Evolutionary conservation across 2,888 invertebrate species (phyloP), one percentile per base, ranked within the genome.

Genomic region (Piscicola geometra): DNA sequence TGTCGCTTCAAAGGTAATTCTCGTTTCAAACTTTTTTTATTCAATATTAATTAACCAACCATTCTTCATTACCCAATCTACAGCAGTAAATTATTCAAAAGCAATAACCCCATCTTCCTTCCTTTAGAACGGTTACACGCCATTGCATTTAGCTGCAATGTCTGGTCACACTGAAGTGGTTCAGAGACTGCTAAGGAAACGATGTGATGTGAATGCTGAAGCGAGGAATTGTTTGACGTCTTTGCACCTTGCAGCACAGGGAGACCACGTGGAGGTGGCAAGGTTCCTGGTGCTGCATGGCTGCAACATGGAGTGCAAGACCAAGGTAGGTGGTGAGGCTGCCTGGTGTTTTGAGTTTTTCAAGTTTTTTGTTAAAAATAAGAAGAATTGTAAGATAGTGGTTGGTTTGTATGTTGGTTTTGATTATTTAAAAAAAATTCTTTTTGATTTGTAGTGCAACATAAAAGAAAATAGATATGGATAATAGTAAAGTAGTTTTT

Each of bases 101-200:
- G n/a, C n/a, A n/a, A n/a, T 21, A 25, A 41, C 36, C 3, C 21
- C 32, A n/a, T 18, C 66, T n/a, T n/a, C 30, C 35, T 25, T 66
- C 56, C 77, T 79, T 36, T 81, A 85, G 88, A 99, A 99, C 84
- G 99, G 98, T 0, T 99, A 99, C 84, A 98, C 99, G 0, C 97
- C 99, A 0, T 89, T 99, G 21, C 99, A 99, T 85, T 99, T 99
- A 86, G 97, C 99, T 0, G 95, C 98, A 21, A 92, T 96, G 80
- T 99, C 99, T 88, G 98, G 99, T 87, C 94, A 97, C 88, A 96
- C 97, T 94, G 98, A 98, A 83, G 97, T 98, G 78, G 97, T 96
- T 0, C 94, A 94, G 1, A 95, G 96, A 0, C 87, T 99, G 72
- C 86, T 99, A 80, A 96, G 98, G 85, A 70, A 56, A 47, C 47